Evolutionary conservation across 2,113 vertebrate genomes (phyloP).

Genomic region (Dipodomys merriami): DNA sequence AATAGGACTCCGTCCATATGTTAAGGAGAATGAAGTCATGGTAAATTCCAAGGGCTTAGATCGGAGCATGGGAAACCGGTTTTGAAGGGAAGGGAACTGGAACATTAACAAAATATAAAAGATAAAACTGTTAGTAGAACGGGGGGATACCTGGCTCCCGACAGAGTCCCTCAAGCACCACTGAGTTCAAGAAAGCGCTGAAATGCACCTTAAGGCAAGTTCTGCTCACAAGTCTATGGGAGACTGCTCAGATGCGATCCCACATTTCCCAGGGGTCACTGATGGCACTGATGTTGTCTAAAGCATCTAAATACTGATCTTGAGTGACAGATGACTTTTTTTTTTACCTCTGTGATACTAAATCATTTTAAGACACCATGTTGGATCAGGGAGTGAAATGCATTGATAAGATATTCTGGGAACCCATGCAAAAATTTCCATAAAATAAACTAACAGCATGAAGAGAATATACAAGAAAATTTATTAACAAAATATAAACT

Average conservation of each 20-base stretch:
- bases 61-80: background rate
- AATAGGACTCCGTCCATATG: background rate
- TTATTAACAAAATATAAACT: background rate
- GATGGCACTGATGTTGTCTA: background rate
- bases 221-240: too few relatives aligned
- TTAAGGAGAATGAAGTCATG: background rate
- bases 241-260: too few relatives aligned
- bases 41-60: background rate
- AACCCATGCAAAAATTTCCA: background rate
- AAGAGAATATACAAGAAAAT: background rate
- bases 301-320: background rate
- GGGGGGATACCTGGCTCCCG: background rate
- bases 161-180: background rate
- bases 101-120: background rate
- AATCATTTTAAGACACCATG: background rate
- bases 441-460: background rate
- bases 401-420: background rate
- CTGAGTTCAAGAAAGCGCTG: background rate
- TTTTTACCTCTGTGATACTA: background rate
- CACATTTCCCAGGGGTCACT: background rate
- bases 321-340: background rate
- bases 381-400: background rate
- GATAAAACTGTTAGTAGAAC: background rate
- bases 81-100: background rate
- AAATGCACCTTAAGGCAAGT: too few relatives aligned